Percentiles rank a stretch among this genome's conserved stretches.
Evolutionary conservation across 2,888 invertebrate genomes (phyloP).

Genomic region (Xylota segnis): DNA sequence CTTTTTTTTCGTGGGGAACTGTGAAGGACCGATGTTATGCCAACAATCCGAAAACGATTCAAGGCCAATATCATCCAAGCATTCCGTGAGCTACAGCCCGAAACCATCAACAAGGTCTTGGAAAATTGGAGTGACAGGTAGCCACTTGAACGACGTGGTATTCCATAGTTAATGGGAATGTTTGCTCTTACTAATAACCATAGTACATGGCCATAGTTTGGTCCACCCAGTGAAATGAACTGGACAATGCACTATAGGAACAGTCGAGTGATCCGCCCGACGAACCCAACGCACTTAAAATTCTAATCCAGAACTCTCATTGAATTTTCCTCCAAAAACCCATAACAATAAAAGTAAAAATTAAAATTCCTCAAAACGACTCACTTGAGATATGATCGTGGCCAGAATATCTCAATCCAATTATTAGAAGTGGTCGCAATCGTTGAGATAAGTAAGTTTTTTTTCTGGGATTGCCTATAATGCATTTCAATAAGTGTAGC

Average conservation of each 20-base stretch:
- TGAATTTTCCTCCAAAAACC: constrained; percentile 23
- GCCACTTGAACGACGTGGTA: too few relatives aligned
- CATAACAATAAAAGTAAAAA: constrained; percentile 36
- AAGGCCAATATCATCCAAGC: too few relatives aligned
- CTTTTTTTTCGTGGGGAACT: too few relatives aligned
- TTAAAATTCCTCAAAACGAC: constrained; percentile 47
- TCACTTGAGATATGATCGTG: constrained; percentile 57
- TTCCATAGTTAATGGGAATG: too few relatives aligned
- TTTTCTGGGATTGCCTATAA: constrained; percentile 31
- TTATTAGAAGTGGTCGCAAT: constrained; percentile 68
- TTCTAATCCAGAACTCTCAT: constrained; percentile 24
- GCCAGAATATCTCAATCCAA: constrained; percentile 46
- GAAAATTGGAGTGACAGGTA: too few relatives aligned
- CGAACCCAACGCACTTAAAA: constrained; percentile 15
- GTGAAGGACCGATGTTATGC: too few relatives aligned
- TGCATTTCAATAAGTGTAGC: constrained; percentile 16
- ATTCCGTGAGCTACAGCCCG: too few relatives aligned
- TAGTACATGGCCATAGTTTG: too few relatives aligned
- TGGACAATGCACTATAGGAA: constrained; percentile 16
- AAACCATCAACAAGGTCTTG: too few relatives aligned
- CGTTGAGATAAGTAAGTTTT: constrained; percentile 58
- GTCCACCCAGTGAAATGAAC: too few relatives aligned
- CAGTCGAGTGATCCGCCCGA: neutral
- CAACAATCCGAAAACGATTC: too few relatives aligned
- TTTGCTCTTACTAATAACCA: too few relatives aligned